A percentile compares a stretch with the other conserved stretches of the same genome.
phyloP scores from a whole-genome alignment of 2,888 invertebrate genomes.

The Tribolium freemani region DNA sequence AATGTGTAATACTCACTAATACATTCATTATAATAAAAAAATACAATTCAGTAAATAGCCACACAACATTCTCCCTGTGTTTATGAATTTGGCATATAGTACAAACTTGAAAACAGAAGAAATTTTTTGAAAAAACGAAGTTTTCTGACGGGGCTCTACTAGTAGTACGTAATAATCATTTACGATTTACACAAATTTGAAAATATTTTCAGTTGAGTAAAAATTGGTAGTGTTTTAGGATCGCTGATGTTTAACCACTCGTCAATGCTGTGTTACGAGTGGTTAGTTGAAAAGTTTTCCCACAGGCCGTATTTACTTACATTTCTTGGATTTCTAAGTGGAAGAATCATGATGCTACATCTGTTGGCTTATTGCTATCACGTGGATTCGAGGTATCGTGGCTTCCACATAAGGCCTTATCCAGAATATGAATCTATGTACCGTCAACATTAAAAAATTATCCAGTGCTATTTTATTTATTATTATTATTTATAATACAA shows the following conservation, averaged over 20 bases:
- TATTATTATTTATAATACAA: too few species aligned
- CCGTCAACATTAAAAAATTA: conserved; percentile 2
- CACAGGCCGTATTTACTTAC: conserved; percentile 53
- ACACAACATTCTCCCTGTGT: too few species aligned
- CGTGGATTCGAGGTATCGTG: conserved; percentile 58
- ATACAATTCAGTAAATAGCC: too few species aligned
- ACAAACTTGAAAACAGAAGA: too few species aligned
- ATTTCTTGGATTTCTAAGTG: conserved; percentile 58
- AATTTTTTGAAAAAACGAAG: too few species aligned
- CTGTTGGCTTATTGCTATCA: conserved; percentile 63
- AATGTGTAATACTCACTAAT: too few species aligned
- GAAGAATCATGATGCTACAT: conserved; percentile 62
- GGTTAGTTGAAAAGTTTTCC: conserved; percentile 51
- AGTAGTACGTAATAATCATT: background rate
- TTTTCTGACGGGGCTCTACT: too few species aligned
- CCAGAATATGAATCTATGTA: conserved; percentile 57
- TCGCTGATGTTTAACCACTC: conserved; percentile 63
- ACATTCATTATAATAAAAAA: too few species aligned
- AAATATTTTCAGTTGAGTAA: background rate
- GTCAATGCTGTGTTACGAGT: conserved; percentile 58
- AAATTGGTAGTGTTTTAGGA: conserved; percentile 59
- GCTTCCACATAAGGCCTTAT: conserved; percentile 45
- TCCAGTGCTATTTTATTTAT: too few species aligned
- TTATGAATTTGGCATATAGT: too few species aligned
- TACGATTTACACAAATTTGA: background rate